Evolutionary conservation across 2,797 vertebrate genomes (phyloP).

Genomic region (Sparus aurata): DNA sequence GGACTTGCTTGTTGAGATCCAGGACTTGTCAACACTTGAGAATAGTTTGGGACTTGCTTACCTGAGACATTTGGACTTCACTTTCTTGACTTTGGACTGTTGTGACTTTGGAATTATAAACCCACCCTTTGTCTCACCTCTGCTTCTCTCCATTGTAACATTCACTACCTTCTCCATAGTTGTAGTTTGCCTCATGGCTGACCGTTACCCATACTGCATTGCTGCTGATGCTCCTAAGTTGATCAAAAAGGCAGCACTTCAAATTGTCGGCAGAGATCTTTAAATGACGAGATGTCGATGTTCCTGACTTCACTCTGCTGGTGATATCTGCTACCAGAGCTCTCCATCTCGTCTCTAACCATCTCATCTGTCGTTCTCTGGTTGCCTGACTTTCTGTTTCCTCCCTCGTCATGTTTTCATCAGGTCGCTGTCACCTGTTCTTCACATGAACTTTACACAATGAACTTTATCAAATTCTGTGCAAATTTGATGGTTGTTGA

Average conservation of each 20-base stretch:
- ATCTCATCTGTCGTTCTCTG: slow-evolving; percentile 68
- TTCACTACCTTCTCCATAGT: slow-evolving; percentile 36
- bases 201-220: slow-evolving; percentile 48
- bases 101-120: not conserved
- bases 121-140: slow-evolving; percentile 14
- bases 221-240: slow-evolving; percentile 19
- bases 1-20: not conserved
- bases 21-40: not conserved
- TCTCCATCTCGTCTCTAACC: slow-evolving; percentile 73
- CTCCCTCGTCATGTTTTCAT: slow-evolving; percentile 45
- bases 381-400: slow-evolving; percentile 60
- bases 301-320: not conserved
- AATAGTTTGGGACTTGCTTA: not conserved
- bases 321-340: not conserved
- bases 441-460: slow-evolving; percentile 28
- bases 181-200: slow-evolving; percentile 26
- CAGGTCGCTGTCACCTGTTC: slow-evolving; percentile 11
- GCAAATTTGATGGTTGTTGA: slow-evolving; percentile 67
- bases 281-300: slow-evolving; percentile 66
- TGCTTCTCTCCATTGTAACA: slow-evolving; percentile 45
- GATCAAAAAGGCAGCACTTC: slow-evolving; percentile 17
- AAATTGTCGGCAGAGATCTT: slow-evolving; percentile 61
- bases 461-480: slow-evolving; percentile 71
- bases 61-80: not conserved
- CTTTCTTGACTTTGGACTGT: not conserved